Conservation (phyloP, 2,113 vertebrate genomes). For the Mobula hypostoma region DNA sequence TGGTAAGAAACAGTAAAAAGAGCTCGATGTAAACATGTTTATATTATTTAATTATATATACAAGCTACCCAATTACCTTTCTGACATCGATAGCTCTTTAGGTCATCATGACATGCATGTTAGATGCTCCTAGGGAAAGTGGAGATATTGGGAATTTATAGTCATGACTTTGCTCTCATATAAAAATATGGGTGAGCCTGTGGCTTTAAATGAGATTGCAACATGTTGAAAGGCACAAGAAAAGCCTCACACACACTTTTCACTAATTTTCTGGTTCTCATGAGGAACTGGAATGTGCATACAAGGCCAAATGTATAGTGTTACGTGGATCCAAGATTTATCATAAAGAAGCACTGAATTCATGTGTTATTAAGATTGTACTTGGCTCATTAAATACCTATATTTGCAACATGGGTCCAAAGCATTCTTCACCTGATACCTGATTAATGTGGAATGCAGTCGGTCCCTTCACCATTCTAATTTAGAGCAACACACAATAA, state of each 20-base stretch:
- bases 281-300: background rate
- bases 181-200: background rate
- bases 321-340: background rate
- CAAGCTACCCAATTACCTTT: background rate
- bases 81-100: background rate
- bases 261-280: background rate
- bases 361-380: background rate
- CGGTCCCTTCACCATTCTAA: background rate
- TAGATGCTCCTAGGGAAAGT: background rate
- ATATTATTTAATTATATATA: no score
- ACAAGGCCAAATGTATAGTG: background rate
- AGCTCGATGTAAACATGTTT: background rate
- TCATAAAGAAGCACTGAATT: background rate
- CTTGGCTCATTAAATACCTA: background rate
- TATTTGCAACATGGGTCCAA: background rate
- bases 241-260: background rate
- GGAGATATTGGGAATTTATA: background rate
- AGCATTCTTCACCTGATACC: background rate
- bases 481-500: background rate
- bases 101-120: background rate
- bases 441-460: background rate
- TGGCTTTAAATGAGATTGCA: background rate
- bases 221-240: background rate
- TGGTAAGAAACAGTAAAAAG: background rate
- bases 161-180: background rate